Evolutionary conservation across 2,797 vertebrate species (phyloP).

Genomic region (Takifugu ocellatus): DNA sequence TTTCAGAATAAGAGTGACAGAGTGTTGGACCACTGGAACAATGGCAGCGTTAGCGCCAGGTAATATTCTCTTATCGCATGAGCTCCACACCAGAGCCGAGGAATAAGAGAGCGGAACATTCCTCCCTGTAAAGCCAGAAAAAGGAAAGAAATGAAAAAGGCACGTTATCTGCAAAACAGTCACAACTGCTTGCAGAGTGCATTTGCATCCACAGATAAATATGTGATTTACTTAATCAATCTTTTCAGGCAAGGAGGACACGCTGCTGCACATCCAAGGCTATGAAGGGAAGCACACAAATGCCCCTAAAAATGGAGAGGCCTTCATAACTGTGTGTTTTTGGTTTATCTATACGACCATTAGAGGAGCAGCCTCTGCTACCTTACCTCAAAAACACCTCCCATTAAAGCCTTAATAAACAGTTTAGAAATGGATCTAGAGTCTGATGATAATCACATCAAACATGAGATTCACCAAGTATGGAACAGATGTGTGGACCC

Average conservation of each 20-base stretch:
- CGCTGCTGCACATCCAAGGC: neutral
- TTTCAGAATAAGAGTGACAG: constrained; percentile 38
- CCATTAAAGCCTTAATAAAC: neutral
- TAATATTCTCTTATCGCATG: constrained; percentile 59
- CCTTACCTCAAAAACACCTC: neutral
- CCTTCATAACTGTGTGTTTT: no score
- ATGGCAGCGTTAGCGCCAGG: constrained; percentile 45
- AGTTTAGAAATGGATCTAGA: no score
- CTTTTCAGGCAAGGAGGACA: constrained; percentile 22
- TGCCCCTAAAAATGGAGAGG: neutral
- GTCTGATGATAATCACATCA: no score
- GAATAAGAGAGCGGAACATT: constrained; percentile 30
- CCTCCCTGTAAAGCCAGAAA: constrained; percentile 16
- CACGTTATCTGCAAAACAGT: constrained; percentile 33
- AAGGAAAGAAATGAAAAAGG: constrained; percentile 4
- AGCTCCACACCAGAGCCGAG: constrained; percentile 40
- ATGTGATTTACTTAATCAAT: constrained; percentile 29
- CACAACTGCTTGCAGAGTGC: constrained; percentile 19
- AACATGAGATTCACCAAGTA: no score
- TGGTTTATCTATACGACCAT: no score
- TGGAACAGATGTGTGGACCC: no score
- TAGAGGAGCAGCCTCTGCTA: no score
- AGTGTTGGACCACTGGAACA: constrained; percentile 48
- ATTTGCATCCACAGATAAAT: constrained; percentile 33
- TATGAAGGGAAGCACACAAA: neutral